Conservation (phyloP, 2,888 invertebrate species). For the Psylliodes chrysocephalus region DNA sequence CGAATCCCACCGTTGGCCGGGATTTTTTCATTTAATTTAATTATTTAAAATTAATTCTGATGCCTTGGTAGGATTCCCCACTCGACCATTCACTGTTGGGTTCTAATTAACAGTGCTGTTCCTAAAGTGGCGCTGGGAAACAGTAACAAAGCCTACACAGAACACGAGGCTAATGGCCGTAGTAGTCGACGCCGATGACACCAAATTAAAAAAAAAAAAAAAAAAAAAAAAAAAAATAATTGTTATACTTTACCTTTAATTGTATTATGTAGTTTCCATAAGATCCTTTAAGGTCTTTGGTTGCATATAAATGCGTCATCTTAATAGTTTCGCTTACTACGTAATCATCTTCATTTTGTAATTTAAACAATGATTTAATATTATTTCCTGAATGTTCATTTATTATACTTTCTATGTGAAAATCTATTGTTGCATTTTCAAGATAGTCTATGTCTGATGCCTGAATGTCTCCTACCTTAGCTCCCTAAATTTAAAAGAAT, state of each 20-base stretch:
- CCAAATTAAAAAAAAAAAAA: too few species aligned
- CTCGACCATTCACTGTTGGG: too few species aligned
- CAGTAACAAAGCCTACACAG: too few species aligned
- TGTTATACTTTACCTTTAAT: conserved; percentile 63
- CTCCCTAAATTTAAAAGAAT: conserved; percentile 39
- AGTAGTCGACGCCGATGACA: too few species aligned
- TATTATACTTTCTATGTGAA: conserved; percentile 56
- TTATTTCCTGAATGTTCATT: conserved; percentile 66
- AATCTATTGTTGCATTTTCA: conserved; percentile 44
- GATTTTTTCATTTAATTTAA: too few species aligned
- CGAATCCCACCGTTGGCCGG: too few species aligned
- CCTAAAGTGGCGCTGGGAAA: too few species aligned
- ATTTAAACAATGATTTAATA: conserved; percentile 48
- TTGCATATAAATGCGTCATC: conserved; percentile 64
- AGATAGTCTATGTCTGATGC: conserved; percentile 47
- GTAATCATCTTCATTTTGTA: conserved; percentile 44
- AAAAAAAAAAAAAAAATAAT: too few species aligned
- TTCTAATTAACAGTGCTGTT: too few species aligned
- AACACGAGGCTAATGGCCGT: too few species aligned
- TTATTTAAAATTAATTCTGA: too few species aligned
- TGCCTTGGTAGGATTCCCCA: too few species aligned
- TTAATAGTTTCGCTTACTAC: conserved; percentile 53
- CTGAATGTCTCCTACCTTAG: conserved; percentile 44
- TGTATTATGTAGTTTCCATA: conserved; percentile 70
- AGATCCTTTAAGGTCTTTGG: conserved; percentile 65